A percentile compares a stretch with the other conserved stretches of the same genome.
These are phyloP conservation scores for Muntiacus muntjak DNA, from an alignment of 2,113 vertebrate species.

Conservation along the genomic window DNA sequence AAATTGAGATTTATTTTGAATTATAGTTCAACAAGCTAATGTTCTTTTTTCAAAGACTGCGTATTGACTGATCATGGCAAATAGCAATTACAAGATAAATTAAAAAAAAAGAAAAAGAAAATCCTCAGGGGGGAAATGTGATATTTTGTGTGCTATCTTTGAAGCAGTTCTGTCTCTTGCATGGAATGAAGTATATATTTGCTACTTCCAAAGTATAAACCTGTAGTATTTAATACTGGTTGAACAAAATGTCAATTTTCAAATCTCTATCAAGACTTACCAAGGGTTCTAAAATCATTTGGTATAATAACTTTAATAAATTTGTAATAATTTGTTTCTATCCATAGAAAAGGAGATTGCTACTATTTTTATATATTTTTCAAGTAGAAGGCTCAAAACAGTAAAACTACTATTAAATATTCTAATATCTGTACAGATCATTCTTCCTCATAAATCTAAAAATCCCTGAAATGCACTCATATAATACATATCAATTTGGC, in stretches of 20 bases:
- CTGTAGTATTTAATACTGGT: not conserved
- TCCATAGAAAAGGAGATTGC: not conserved
- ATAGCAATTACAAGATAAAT: not conserved
- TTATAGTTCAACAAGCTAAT: conserved; percentile 63
- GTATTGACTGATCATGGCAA: conserved; percentile 24
- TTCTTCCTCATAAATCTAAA: not conserved
- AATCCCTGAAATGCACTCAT: not conserved
- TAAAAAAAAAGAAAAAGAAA: not conserved
- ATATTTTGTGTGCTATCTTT: not conserved
- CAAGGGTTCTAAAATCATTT: not conserved
- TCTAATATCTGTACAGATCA: not conserved
- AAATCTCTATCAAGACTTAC: not conserved
- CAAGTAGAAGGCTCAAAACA: not conserved
- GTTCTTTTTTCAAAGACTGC: conserved; percentile 26
- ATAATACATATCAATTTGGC: not conserved
- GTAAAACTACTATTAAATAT: not conserved
- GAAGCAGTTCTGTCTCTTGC: not conserved
- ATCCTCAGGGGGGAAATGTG: not conserved
- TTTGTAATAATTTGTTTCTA: not conserved
- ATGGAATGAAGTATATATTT: not conserved
- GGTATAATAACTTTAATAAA: not conserved
- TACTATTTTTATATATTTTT: conserved; percentile 28
- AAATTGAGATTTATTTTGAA: conserved; percentile 63
- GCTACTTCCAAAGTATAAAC: not conserved
- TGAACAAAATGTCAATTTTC: not conserved